These are phyloP conservation scores for Sinocyclocheilus grahami DNA, from an alignment of 2,113 vertebrate genomes.

Conservation along the genomic window DNA sequence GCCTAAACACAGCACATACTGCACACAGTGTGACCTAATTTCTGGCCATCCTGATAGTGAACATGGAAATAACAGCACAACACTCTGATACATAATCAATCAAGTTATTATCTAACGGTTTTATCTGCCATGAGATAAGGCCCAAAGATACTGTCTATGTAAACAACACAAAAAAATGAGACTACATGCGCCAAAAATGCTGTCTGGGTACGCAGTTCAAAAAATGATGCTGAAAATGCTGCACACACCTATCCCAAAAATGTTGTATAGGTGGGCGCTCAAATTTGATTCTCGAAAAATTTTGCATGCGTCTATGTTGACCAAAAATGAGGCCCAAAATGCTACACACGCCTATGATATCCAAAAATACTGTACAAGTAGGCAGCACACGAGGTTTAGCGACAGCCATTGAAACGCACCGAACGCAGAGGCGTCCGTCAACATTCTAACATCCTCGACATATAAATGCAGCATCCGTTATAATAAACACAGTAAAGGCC, in stretches of 20 bases:
- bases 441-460: neutral
- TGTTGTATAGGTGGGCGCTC: neutral
- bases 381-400: neutral
- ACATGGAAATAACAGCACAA: neutral
- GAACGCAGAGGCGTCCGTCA: neutral
- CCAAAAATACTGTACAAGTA: neutral
- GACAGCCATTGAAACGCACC: conserved; percentile 7
- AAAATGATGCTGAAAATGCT: neutral
- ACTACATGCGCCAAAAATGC: neutral
- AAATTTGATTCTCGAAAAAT: neutral
- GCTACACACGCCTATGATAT: neutral
- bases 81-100: neutral
- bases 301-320: neutral
- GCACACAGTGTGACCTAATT: conserved; percentile 12
- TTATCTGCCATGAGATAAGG: neutral
- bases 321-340: neutral
- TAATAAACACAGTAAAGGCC: conserved; percentile 7
- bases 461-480: neutral
- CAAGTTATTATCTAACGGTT: neutral
- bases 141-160: neutral
- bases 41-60: conserved; percentile 8
- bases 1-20: neutral
- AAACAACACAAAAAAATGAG: neutral
- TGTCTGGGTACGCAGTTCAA: neutral
- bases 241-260: neutral